Conservation (phyloP, 2,888 invertebrate genomes). For the Heterodera filipjevi region DNA sequence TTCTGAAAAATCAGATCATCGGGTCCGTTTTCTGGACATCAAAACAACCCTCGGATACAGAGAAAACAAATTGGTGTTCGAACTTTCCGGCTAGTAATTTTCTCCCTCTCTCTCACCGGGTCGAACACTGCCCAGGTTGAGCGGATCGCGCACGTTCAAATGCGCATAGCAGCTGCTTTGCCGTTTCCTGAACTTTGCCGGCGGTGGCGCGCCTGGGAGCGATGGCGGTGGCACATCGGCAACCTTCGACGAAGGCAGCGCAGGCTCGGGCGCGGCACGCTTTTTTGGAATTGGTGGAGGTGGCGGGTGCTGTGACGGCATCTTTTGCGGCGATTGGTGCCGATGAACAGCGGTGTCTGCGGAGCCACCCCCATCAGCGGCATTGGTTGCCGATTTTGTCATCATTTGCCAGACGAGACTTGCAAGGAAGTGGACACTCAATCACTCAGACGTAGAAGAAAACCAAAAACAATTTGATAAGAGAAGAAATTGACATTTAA, state of each 20-base stretch:
- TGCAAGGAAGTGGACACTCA: too few species aligned
- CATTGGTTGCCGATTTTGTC: constrained; percentile 2
- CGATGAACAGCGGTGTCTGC: neutral
- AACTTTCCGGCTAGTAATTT: neutral
- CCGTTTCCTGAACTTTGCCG: neutral
- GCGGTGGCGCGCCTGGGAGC: neutral
- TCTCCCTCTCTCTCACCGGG: constrained; percentile 25
- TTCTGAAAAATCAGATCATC: too few species aligned
- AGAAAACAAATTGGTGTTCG: neutral
- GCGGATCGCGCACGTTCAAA: constrained; percentile 40
- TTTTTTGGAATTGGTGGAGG: too few species aligned
- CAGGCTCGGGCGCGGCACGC: neutral
- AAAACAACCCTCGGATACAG: too few species aligned
- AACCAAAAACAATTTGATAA: too few species aligned
- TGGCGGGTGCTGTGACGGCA: neutral
- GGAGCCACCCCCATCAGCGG: too few species aligned
- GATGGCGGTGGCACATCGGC: neutral
- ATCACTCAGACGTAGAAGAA: too few species aligned
- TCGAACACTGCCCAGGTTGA: constrained; percentile 36
- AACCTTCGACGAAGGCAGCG: neutral
- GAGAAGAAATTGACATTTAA: too few species aligned
- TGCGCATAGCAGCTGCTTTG: constrained; percentile 5
- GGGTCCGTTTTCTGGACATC: too few species aligned
- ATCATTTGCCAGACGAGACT: too few species aligned
- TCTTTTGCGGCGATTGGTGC: neutral